Conservation (phyloP, 2,797 vertebrate genomes). For the Falco columbarius region DNA sequence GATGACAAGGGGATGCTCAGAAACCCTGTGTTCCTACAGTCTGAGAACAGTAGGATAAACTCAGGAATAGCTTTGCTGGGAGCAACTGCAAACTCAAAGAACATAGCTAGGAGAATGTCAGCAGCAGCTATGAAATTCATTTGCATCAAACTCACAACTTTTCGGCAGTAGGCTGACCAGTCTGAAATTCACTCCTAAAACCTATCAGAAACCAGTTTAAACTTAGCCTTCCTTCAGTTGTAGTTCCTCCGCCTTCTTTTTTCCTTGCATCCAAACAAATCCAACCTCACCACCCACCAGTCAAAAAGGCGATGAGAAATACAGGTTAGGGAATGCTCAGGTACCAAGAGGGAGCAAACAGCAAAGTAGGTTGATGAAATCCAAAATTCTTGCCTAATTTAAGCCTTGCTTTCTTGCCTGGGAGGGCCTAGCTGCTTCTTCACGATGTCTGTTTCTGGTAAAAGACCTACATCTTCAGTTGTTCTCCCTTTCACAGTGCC, state of each 20-base stretch:
- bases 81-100: not conserved
- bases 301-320: not conserved
- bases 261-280: not conserved
- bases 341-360: not conserved
- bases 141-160: conserved; percentile 2
- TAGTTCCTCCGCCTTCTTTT: not conserved
- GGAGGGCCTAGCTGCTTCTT: not conserved
- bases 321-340: not conserved
- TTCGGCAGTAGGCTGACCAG: conserved; percentile 2
- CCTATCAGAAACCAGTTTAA: not conserved
- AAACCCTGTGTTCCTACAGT: not conserved
- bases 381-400: not conserved
- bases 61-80: not conserved
- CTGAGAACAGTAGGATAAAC: not conserved
- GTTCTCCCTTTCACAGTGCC: not conserved
- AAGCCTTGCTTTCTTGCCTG: not conserved
- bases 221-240: not conserved
- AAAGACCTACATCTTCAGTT: not conserved
- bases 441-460: not conserved
- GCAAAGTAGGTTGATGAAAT: not conserved
- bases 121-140: not conserved
- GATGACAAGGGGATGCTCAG: not conserved
- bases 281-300: not conserved
- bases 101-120: not conserved
- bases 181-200: conserved; percentile 13